Conservation (phyloP, 2,888 invertebrate species). For the Caenorhabditis sp. region DNA sequence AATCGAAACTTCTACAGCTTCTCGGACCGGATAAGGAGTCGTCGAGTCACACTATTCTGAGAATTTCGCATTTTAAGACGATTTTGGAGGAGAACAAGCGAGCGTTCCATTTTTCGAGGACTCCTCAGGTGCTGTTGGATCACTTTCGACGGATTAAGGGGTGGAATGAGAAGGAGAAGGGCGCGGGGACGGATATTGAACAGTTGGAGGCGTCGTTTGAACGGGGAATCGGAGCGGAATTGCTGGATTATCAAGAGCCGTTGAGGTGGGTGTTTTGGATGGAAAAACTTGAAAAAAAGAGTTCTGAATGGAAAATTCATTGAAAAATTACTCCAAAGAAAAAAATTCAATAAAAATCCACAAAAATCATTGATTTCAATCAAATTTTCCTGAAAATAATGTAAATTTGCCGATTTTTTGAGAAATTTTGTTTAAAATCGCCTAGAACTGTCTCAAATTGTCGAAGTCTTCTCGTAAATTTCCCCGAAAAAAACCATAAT, state of each 20-base stretch:
- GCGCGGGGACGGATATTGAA: constrained; percentile 85
- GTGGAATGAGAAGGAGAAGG: not conserved
- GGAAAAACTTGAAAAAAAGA: too few species aligned
- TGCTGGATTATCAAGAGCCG: not conserved
- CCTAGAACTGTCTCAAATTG: too few species aligned
- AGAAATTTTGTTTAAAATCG: too few species aligned
- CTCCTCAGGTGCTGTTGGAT: constrained; percentile 88
- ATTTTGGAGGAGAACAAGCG: constrained; percentile 24
- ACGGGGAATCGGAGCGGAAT: not conserved
- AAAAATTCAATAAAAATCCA: too few species aligned
- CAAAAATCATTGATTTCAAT: too few species aligned
- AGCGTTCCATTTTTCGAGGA: constrained; percentile 91
- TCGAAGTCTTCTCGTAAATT: too few species aligned
- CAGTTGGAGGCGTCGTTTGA: constrained; percentile 9
- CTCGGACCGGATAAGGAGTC: not conserved
- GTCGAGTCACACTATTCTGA: constrained; percentile 9
- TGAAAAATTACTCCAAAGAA: too few species aligned
- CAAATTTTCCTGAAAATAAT: too few species aligned
- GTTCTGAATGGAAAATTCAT: too few species aligned
- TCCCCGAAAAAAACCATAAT: not conserved
- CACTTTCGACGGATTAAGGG: constrained; percentile 85
- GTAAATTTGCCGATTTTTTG: too few species aligned
- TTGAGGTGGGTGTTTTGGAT: constrained; percentile 1
- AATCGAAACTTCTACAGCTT: constrained; percentile 86
- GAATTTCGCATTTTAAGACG: constrained; percentile 36